These are phyloP conservation scores for Micromussa lordhowensis DNA, from an alignment of 92 coral and sea anemone genomes.

Conservation along the genomic window DNA sequence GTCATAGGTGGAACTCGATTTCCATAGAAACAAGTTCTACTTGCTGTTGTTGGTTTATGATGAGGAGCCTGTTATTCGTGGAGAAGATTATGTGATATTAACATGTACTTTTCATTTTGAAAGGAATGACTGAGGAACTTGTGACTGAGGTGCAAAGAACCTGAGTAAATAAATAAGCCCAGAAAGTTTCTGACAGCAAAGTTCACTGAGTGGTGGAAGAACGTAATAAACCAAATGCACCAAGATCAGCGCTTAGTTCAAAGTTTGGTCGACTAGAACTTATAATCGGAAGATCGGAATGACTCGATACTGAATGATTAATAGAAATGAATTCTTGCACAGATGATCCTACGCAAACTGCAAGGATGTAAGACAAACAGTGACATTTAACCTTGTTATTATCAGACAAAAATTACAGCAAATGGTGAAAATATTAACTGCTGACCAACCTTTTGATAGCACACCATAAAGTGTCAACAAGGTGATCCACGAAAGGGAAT, in stretches of 20 bases:
- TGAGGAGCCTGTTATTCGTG: too few relatives aligned
- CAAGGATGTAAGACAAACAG: neutral
- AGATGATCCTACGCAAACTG: neutral
- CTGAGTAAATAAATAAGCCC: neutral
- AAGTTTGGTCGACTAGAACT: neutral
- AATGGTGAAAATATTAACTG: neutral
- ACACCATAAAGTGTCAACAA: neutral
- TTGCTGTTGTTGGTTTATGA: too few relatives aligned
- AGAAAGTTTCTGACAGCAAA: neutral
- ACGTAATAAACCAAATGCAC: neutral
- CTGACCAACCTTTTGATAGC: slow-evolving; percentile 17
- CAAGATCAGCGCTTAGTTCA: neutral
- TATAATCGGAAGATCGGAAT: neutral
- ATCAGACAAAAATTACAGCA: neutral
- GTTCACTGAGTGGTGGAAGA: neutral
- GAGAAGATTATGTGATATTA: neutral
- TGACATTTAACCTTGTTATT: neutral
- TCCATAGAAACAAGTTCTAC: too few relatives aligned
- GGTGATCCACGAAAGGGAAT: slow-evolving; percentile 3
- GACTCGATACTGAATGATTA: neutral
- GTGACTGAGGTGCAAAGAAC: neutral
- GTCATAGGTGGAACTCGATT: too few relatives aligned
- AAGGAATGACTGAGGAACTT: neutral
- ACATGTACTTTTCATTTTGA: neutral
- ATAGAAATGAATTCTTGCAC: neutral